Percentiles rank a stretch among this genome's conserved stretches.
Evolutionary conservation across 2,797 vertebrate genomes (phyloP).

Genomic region (Schizopygopsis malacanthus): DNA sequence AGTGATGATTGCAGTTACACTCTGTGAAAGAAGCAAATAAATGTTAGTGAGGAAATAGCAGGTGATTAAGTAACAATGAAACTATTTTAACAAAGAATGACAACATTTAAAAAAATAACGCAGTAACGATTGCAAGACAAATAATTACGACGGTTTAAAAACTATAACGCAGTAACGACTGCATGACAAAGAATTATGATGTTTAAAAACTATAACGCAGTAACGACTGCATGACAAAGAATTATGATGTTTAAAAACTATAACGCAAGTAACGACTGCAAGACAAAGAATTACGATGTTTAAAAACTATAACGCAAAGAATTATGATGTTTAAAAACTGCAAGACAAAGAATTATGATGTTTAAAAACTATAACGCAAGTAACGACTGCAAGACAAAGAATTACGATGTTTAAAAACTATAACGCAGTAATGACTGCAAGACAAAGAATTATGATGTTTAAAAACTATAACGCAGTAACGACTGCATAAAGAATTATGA

Average conservation of each 20-base stretch:
- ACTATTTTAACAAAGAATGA: not conserved
- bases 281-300: not conserved
- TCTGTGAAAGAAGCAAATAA: slow-evolving; percentile 72
- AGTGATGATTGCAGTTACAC: slow-evolving; percentile 94
- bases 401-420: not conserved
- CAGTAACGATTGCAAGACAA: not conserved
- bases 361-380: no score
- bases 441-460: not conserved
- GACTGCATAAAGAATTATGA: fast-evolving
- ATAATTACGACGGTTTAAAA: not conserved
- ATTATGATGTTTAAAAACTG: not conserved
- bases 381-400: not conserved
- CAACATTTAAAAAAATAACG: not conserved
- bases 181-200: not conserved
- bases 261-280: not conserved
- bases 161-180: not conserved
- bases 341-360: not conserved
- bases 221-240: not conserved
- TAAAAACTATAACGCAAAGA: not conserved
- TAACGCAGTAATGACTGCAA: not conserved
- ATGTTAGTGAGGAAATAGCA: not conserved
- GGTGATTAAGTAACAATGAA: not conserved
- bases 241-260: not conserved
- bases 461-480: not conserved
- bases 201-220: not conserved